These are phyloP conservation scores for Ceratoteleas bidentatus DNA, from an alignment of 1,140 invertebrate genomes.

Conservation along the genomic window DNA sequence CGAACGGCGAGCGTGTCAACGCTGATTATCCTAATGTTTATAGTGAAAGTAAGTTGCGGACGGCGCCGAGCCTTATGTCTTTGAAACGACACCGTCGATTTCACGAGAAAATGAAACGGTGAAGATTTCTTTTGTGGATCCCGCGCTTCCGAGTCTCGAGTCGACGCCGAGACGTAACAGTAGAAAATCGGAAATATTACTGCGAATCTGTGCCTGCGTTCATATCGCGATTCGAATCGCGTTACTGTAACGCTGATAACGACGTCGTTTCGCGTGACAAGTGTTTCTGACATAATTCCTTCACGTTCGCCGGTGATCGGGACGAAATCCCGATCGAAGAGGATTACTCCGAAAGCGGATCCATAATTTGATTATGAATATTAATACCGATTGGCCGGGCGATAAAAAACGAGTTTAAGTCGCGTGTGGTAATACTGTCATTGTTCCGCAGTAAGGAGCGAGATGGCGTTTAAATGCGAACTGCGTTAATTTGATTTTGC, in stretches of 20 bases:
- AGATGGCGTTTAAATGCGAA: too few species aligned
- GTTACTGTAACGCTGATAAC: slow-evolving; percentile 23
- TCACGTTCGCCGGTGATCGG: background rate
- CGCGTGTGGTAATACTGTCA: too few species aligned
- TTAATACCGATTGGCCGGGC: too few species aligned
- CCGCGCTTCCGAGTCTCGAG: slow-evolving; percentile 55
- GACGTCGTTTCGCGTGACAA: slow-evolving; percentile 35
- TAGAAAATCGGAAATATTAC: slow-evolving; percentile 58
- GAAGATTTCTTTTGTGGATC: slow-evolving; percentile 60
- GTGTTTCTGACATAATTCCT: slow-evolving; percentile 27
- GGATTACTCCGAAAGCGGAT: background rate
- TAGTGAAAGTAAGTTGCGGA: slow-evolving; percentile 58
- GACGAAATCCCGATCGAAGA: slow-evolving; percentile 6
- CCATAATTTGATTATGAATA: too few species aligned
- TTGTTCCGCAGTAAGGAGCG: too few species aligned
- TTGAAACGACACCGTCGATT: slow-evolving; percentile 51
- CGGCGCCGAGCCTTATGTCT: slow-evolving; percentile 44
- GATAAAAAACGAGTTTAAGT: too few species aligned
- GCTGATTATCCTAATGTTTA: slow-evolving; percentile 58
- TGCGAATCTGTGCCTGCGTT: slow-evolving; percentile 20
- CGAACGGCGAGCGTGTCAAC: slow-evolving; percentile 47
- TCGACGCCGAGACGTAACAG: slow-evolving; percentile 36
- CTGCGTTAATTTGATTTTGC: too few species aligned
- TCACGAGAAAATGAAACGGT: slow-evolving; percentile 64
- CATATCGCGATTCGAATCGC: slow-evolving; percentile 8